phyloP scores from a whole-genome alignment of 2,113 vertebrate species.

The Pica pica region DNA sequence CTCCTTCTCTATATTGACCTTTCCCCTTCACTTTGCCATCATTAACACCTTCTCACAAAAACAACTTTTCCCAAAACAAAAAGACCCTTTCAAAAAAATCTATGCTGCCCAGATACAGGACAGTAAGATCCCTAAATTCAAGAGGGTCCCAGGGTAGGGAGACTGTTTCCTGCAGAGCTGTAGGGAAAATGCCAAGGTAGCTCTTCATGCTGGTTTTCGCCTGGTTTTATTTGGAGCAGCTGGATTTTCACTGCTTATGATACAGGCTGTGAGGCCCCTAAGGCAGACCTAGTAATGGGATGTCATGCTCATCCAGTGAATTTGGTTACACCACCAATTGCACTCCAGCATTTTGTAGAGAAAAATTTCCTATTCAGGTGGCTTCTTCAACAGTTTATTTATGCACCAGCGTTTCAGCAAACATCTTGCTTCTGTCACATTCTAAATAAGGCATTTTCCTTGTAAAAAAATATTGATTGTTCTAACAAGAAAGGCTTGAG shows the following conservation, averaged over 20 bases:
- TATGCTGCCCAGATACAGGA: not conserved
- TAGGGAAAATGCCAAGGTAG: not conserved
- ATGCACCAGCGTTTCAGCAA: not conserved
- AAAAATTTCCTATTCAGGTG: not conserved
- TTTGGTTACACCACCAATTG: not conserved
- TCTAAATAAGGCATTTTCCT: not conserved
- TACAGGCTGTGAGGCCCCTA: not conserved
- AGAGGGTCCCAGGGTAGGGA: not conserved
- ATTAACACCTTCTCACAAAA: not conserved
- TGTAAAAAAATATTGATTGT: constrained; percentile 1
- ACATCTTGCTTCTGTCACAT: not conserved
- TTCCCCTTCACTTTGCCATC: not conserved
- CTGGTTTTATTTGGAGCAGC: not conserved
- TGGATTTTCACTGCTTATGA: not conserved
- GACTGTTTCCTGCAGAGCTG: not conserved
- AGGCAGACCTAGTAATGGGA: not conserved
- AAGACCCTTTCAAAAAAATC: not conserved
- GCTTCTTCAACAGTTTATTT: not conserved
- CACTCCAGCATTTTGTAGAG: not conserved
- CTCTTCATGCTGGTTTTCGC: not conserved
- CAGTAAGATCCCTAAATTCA: not conserved
- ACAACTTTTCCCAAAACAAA: not conserved
- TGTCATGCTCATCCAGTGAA: not conserved
- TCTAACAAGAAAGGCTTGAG: not conserved
- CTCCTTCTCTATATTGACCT: not conserved